Evolutionary conservation across 2,113 vertebrate genomes (phyloP).

Genomic region (Pelecanus crispus): DNA sequence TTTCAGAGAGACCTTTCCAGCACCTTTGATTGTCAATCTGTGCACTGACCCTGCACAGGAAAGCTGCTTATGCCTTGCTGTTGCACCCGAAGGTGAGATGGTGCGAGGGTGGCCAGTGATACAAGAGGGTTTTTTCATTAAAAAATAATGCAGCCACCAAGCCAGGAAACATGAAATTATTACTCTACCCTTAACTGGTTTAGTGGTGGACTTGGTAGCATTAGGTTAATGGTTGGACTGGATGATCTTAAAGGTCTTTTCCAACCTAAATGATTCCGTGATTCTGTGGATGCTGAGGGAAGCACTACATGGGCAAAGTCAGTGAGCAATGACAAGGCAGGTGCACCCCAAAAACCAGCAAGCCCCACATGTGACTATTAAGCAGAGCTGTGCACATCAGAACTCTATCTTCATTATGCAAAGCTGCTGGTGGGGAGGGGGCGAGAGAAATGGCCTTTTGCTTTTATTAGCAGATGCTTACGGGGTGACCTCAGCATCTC

Average conservation of each 20-base stretch:
- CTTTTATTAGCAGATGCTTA: neutral
- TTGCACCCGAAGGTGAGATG: neutral
- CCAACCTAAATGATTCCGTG: too few species aligned
- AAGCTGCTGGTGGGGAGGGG: neutral
- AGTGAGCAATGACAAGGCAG: accelerated
- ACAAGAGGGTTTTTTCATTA: too few species aligned
- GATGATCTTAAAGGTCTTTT: too few species aligned
- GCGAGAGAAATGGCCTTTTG: neutral
- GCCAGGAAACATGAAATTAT: too few species aligned
- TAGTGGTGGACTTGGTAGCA: too few species aligned
- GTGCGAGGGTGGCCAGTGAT: neutral
- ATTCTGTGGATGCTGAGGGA: too few species aligned
- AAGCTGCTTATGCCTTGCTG: neutral
- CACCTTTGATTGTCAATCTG: neutral
- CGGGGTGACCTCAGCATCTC: neutral
- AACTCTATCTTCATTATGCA: accelerated
- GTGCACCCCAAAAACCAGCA: neutral
- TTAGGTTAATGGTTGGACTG: too few species aligned
- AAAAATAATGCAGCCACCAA: too few species aligned
- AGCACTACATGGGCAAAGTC: accelerated
- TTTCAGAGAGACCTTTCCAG: neutral
- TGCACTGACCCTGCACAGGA: accelerated
- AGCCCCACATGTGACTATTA: neutral
- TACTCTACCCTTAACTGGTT: too few species aligned
- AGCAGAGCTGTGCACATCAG: neutral